Percentiles rank a stretch among this genome's conserved stretches.
phyloP scores from a whole-genome alignment of 2,113 vertebrate genomes.

The Crotalus helleri region DNA sequence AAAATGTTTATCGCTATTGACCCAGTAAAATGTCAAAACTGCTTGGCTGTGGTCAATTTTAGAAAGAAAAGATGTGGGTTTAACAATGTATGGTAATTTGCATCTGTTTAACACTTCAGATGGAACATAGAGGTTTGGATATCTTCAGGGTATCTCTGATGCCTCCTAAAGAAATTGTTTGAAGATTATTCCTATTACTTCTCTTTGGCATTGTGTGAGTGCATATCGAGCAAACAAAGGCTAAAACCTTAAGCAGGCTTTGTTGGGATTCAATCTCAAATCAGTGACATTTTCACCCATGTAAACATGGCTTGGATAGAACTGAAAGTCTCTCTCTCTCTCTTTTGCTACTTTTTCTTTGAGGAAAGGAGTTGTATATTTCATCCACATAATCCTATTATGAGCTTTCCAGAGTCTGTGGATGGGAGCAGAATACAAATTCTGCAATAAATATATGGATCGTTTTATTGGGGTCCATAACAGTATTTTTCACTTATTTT shows the following conservation, averaged over 20 bases:
- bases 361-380: not conserved
- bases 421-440: not conserved
- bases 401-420: not conserved
- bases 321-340: not conserved
- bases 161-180: slow-evolving; percentile 11
- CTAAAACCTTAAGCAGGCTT: not conserved
- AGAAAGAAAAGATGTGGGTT: slow-evolving; percentile 25
- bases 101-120: slow-evolving; percentile 29
- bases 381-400: not conserved
- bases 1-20: slow-evolving; percentile 39
- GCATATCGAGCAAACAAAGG: not conserved
- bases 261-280: not conserved
- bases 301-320: not conserved
- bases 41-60: slow-evolving; percentile 37
- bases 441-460: not conserved
- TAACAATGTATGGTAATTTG: slow-evolving; percentile 33
- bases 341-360: not conserved
- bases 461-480: not conserved
- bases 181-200: not conserved
- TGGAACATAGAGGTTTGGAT: slow-evolving; percentile 30
- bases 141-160: slow-evolving; percentile 35
- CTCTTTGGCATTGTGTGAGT: not conserved
- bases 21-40: slow-evolving; percentile 53
- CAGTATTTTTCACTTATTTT: not conserved
- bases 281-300: not conserved